These are phyloP conservation scores for Seriola quinqueradiata DNA, from an alignment of 2,113 vertebrate genomes.

Conservation along the genomic window DNA sequence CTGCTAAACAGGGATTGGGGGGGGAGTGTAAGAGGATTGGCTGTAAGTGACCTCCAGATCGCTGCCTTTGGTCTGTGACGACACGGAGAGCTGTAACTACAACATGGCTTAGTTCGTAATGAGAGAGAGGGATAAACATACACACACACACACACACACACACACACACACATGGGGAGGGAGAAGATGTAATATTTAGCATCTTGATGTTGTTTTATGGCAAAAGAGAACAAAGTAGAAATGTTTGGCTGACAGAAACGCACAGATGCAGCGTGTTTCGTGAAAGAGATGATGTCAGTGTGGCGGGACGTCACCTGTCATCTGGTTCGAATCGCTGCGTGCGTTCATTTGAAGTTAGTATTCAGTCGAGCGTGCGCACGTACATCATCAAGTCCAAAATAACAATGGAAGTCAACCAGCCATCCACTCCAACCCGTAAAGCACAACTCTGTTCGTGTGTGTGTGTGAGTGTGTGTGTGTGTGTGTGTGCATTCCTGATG, in stretches of 20 bases:
- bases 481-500: conserved; percentile 4
- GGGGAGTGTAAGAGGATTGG: conserved; percentile 65
- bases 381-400: conserved; percentile 15
- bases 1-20: conserved; percentile 59
- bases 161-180: background rate
- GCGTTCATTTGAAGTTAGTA: background rate
- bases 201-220: background rate
- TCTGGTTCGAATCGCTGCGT: background rate
- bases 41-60: conserved; percentile 70
- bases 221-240: background rate
- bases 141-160: background rate
- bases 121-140: conserved; percentile 10
- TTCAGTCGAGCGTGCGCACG: background rate
- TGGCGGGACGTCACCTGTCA: background rate
- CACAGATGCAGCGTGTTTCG: too few species aligned
- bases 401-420: conserved; percentile 35
- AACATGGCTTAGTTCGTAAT: conserved; percentile 33
- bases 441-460: background rate
- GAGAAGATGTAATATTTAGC: background rate
- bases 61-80: conserved; percentile 53
- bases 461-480: conserved; percentile 18
- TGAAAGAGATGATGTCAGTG: too few species aligned
- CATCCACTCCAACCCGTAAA: conserved; percentile 3
- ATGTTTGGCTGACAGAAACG: too few species aligned
- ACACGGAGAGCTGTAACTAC: conserved; percentile 27